Percentiles rank a stretch among this genome's conserved stretches.
phyloP scores from a whole-genome alignment of 1,140 invertebrate species.

The Eupeodes corollae region DNA sequence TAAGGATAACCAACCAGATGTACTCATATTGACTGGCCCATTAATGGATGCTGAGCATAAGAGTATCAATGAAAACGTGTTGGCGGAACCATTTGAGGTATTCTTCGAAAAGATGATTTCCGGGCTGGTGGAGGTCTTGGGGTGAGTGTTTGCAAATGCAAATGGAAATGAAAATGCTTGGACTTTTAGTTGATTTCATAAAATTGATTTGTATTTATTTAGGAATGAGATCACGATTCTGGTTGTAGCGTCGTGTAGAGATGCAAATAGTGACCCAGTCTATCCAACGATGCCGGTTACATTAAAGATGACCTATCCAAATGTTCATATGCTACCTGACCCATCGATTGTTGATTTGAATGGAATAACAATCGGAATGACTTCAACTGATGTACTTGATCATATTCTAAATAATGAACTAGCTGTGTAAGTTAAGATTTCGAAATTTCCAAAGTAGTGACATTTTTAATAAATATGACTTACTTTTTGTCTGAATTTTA shows the following conservation, averaged over 20 bases:
- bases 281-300: conserved; percentile 70
- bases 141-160: conserved; percentile 26
- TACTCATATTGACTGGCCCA: conserved; percentile 72
- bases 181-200: conserved; percentile 1
- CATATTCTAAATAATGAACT: conserved; percentile 71
- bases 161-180: conserved; percentile 8
- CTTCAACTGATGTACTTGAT: conserved; percentile 70
- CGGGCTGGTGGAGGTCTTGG: conserved; percentile 46
- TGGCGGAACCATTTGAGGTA: conserved; percentile 53
- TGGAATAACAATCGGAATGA: conserved; percentile 64
- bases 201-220: conserved; percentile 1
- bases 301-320: conserved; percentile 41
- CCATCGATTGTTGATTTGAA: conserved; percentile 67
- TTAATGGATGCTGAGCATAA: conserved; percentile 64
- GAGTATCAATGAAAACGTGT: conserved; percentile 44
- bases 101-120: conserved; percentile 58
- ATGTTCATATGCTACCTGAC: conserved; percentile 59
- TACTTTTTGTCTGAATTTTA: conserved; percentile 6
- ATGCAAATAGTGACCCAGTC: conserved; percentile 61
- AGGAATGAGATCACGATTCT: conserved; percentile 19
- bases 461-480: background rate
- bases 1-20: conserved; percentile 57
- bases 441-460: background rate
- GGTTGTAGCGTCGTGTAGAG: conserved; percentile 61
- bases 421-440: conserved; percentile 47